Conservation (phyloP, 2,797 vertebrate species). For the Triplophysa bombifrons region DNA sequence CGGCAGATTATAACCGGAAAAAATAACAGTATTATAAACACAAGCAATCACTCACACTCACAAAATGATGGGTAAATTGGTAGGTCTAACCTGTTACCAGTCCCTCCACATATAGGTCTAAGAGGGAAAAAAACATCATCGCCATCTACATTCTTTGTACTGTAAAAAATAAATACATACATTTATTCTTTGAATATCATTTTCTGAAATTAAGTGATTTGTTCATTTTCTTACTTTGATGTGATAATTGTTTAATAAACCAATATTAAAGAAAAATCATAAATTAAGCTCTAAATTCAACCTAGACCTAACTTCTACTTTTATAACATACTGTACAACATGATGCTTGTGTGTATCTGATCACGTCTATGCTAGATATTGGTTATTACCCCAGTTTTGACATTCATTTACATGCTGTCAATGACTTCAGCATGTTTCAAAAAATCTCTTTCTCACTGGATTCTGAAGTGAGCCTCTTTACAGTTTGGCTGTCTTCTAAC, state of each 20-base stretch:
- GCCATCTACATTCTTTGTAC: not conserved
- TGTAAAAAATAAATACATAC: not conserved
- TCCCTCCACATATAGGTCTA: not conserved
- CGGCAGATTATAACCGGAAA: not conserved
- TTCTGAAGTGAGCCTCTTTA: conserved; percentile 31
- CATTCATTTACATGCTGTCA: conserved; percentile 19
- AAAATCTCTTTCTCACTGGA: not conserved
- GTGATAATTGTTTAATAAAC: not conserved
- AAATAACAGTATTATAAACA: not conserved
- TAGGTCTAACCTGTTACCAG: not conserved
- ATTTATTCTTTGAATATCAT: not conserved
- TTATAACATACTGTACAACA: not conserved
- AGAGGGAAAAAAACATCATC: not conserved
- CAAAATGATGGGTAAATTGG: not conserved
- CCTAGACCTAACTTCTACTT: not conserved
- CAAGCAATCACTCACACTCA: not conserved
- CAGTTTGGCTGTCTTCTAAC: conserved; percentile 37
- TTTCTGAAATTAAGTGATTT: not conserved
- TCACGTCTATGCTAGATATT: not conserved
- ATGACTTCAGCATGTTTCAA: conserved; percentile 20
- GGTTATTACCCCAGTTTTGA: not conserved
- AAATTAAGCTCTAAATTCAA: too few relatives aligned
- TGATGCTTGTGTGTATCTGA: not conserved
- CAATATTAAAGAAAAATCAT: not conserved
- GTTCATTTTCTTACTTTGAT: too few relatives aligned